Evolutionary conservation across 2,888 invertebrate genomes (phyloP), one percentile per base, ranked within the genome.

Genomic region (Apamea epomidion): DNA sequence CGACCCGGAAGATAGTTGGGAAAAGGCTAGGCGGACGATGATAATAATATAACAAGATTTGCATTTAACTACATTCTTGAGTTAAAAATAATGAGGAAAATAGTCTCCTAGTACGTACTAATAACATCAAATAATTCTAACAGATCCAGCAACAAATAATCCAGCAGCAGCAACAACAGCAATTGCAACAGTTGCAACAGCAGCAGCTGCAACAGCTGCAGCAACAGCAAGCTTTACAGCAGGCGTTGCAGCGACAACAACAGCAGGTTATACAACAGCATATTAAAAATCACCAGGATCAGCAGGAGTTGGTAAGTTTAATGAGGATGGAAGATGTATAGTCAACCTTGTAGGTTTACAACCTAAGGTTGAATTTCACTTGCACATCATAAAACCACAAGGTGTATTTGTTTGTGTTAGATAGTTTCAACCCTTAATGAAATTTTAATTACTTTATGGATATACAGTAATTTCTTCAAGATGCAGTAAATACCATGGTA

Each of bases 251-350:
- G 85, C 90, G 95, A 60, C 96, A 96, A 84, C 95, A 95, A 74
- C 93, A 94, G 85, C 98, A 98, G 87, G 97, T 97, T 80, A 96
- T 98, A 86, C 98, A 97, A 79, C 97, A 97, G 84, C 97, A 97
- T 77, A 95, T 97, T 18, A 97, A 97, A 86, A 96, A 97, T 86
- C 97, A 97, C 83, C 97, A 97, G 76, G 97, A 96, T 89, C 97
- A 93, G 86, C 97, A 97, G 91, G 97, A 92, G 87, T 94, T 96
- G 91, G 96, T 95, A 83, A 93, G 92, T 45, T 62, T 48, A 51
- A 42, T 73, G 4, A 48, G 25, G 12, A 37, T 51, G 0, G 37
- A 32, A 0, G 25, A 37, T 45, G 0, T 37, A 72, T 21, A 58
- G 7, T 12, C 12, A 7, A 58, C 0, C 37, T 72, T 7, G 37